Evolutionary conservation across 2,888 invertebrate genomes (phyloP), one percentile per base, ranked within the genome.

Genomic region (Rhopalosiphum nymphaeae): DNA sequence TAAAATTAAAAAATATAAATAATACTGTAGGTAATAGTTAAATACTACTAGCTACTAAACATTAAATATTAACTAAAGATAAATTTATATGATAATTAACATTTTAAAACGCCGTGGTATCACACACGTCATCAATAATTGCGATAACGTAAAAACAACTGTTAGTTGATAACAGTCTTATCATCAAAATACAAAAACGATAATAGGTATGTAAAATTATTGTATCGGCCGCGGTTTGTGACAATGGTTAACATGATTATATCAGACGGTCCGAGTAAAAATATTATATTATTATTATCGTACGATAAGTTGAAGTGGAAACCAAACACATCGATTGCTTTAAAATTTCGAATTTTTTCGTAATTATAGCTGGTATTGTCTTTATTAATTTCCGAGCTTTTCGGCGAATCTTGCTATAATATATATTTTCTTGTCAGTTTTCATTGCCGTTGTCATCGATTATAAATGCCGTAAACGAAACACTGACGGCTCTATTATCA

Each of bases 71-170:
- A 36, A 36, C 36, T 36, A 36, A 21, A 78, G 36, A 36, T 21
- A 78, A 78, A 78, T 42, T 10, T 36, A 25, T 78, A 21, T 9
- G 29, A 56, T 36, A 16, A 46, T 29, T n/a, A 87, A 44, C 25
- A n/a, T 11, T 44, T 67, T 29, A 26, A 44, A 57, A 57, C 13
- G 46, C 36, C 26, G 29, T 25, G 67, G 29, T 92, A 92, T 67
- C 67, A 92, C 92, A 92, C 87, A 93, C 92, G 92, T 93, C 92
- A 93, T 89, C 92, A 89, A 61, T 4, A 89, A 46, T 4, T 57
- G 29, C 56, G 88, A 92, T 92, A 92, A 87, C n/a, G n/a, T 36
- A 36, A 3, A 21, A 78, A 78, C 78, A 78, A 78, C 78, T 78
- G 21, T 36, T 78, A 25, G 36, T 53, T 61, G 91, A 91, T 84